These are phyloP conservation scores for Sebastes hubbsi DNA, from an alignment of 2,797 vertebrate species.

Conservation along the genomic window DNA sequence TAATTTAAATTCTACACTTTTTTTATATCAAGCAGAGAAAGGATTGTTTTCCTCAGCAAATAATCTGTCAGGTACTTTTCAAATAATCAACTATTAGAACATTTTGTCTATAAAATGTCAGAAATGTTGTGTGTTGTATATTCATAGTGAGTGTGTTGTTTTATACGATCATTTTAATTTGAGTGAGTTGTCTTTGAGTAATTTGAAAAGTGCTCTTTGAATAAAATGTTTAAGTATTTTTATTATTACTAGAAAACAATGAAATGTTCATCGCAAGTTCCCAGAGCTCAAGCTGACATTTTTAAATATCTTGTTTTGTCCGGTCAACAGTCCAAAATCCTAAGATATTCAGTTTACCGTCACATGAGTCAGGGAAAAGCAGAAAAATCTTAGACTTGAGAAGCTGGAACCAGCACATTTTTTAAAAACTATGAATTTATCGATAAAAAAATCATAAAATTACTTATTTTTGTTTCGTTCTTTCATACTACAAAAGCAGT, in stretches of 20 bases:
- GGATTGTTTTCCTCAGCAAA: too few species aligned
- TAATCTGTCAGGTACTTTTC: too few species aligned
- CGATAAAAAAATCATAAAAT: neutral
- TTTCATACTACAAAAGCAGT: neutral
- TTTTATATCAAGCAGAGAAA: too few species aligned
- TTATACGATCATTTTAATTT: too few species aligned
- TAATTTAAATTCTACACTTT: neutral
- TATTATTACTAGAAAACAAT: neutral
- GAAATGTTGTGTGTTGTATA: too few species aligned
- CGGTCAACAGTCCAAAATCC: neutral
- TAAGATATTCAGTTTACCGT: neutral
- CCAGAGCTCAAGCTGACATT: neutral
- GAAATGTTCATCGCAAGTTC: neutral
- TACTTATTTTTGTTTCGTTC: neutral
- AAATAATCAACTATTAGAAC: neutral
- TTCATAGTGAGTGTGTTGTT: too few species aligned
- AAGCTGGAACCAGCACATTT: neutral
- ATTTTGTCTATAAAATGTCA: neutral
- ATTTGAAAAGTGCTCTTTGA: too few species aligned
- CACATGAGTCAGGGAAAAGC: neutral
- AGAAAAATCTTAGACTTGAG: neutral
- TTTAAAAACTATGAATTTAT: neutral
- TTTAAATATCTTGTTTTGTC: neutral
- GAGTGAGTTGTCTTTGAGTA: too few species aligned
- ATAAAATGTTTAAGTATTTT: too few species aligned